Evolutionary conservation across 2,888 invertebrate genomes (phyloP), one percentile per base, ranked within the genome.

Genomic region (Phoronis australis): DNA sequence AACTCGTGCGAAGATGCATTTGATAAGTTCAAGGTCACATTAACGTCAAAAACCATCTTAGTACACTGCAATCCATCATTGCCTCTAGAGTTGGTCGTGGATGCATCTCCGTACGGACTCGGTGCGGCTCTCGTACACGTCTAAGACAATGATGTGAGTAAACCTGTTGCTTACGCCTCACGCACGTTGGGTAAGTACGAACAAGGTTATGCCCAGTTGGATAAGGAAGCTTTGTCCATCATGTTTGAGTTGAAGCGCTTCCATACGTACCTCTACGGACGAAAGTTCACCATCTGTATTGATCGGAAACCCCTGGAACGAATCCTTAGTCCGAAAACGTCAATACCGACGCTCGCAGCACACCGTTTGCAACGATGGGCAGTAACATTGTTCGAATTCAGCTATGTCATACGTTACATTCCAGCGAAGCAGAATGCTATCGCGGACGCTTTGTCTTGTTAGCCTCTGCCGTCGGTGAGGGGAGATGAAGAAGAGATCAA

Each of bases 81-180:
- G n/a, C n/a, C n/a, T n/a, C n/a, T n/a, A n/a, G n/a, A n/a, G n/a
- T n/a, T n/a, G 9, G 24, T 31, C 5, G 9, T 12, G 3, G 52
- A 54, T 27, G 54, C 53, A 15, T 49, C 48, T 24, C 46, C 48
- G 15, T 42, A 40, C n/a, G 48, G 52, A 5, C 26, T 54, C 12
- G 51, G 48, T 15, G 54, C 52, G 2, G 54, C 51, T 1, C 12
- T 54, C 18, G 48, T 42, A n/a, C 54, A 54, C 27, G 20, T 4
- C 12, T 24, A n/a, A 24, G 25, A 44, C 23, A 37, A 37, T n/a
- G 44, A 12, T 6, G 22, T 56, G 5, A 72, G 74, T 50, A 50
- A 64, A 51, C 72, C 77, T 3, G 73, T 76, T 38, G 59, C 63
- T 2, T 76, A 71, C 50, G 74, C 71, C 0, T 75, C 68, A 44